Conservation (phyloP, 2,888 invertebrate genomes). For the Nemotelus pantherinus region DNA sequence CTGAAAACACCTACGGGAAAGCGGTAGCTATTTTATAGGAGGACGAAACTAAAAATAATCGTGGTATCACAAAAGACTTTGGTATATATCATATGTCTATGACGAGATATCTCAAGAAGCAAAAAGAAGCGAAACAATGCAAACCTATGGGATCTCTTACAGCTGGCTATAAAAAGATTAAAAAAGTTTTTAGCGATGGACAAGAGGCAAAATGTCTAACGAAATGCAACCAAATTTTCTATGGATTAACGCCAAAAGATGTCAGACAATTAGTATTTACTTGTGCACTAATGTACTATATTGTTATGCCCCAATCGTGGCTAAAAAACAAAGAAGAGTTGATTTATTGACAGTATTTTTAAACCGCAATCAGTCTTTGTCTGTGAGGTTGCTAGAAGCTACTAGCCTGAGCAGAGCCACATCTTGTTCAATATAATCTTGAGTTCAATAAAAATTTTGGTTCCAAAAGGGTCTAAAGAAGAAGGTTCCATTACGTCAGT, state of each 20-base stretch:
- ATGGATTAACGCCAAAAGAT: too few species aligned
- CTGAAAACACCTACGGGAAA: neutral
- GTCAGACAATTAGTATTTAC: too few species aligned
- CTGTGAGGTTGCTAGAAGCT: neutral
- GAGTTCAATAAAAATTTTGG: slow-evolving; percentile 54
- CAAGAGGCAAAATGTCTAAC: too few species aligned
- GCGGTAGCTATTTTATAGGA: slow-evolving; percentile 1
- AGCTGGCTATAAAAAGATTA: too few species aligned
- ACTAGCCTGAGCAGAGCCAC: slow-evolving; percentile 52
- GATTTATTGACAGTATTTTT: neutral
- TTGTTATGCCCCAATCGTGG: too few species aligned
- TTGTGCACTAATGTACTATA: too few species aligned
- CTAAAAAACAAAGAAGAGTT: too few species aligned
- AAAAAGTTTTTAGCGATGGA: too few species aligned
- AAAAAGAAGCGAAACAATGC: too few species aligned
- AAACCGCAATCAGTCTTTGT: neutral
- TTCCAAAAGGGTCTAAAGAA: slow-evolving; percentile 50
- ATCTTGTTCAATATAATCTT: too few species aligned
- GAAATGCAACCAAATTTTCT: too few species aligned
- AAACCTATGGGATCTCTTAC: neutral
- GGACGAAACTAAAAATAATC: neutral
- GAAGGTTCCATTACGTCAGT: slow-evolving; percentile 55
- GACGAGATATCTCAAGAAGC: neutral
- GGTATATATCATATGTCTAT: neutral
- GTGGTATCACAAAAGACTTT: too few species aligned